A percentile compares a stretch with the other conserved stretches of the same genome.
Evolutionary conservation across 2,797 vertebrate species (phyloP).

Genomic region (Denticeps clupeoides): DNA sequence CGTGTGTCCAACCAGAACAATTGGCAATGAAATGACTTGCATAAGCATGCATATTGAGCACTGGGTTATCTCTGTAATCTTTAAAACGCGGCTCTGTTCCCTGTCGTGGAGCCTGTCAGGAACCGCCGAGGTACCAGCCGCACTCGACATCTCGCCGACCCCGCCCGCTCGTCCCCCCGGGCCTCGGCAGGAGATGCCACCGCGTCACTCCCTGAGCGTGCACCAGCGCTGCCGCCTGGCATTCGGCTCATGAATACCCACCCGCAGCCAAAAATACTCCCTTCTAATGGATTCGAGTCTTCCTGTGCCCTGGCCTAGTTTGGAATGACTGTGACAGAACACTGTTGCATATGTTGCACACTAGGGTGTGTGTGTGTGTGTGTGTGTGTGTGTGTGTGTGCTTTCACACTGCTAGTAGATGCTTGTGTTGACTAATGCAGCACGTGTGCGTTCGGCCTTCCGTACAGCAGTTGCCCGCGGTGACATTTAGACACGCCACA

Average conservation of each 20-base stretch:
- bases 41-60: too few relatives aligned
- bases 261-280: constrained; percentile 18
- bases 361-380: constrained; percentile 8
- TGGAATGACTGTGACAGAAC: constrained; percentile 21
- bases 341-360: constrained; percentile 26
- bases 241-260: constrained; percentile 41
- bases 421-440: not conserved
- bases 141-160: constrained; percentile 19
- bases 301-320: constrained; percentile 28
- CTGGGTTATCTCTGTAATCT: too few relatives aligned
- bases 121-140: too few relatives aligned
- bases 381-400: not conserved
- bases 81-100: too few relatives aligned
- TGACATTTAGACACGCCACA: not conserved
- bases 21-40: too few relatives aligned
- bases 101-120: too few relatives aligned
- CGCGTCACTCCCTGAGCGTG: too few relatives aligned
- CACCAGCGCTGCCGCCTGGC: constrained; percentile 17
- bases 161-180: constrained; percentile 12
- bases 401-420: constrained; percentile 2
- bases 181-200: constrained; percentile 38
- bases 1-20: too few relatives aligned
- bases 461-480: not conserved
- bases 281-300: constrained; percentile 40
- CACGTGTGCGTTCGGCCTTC: not conserved